Percentiles rank a stretch among this genome's conserved stretches.
Evolutionary conservation across 1,140 invertebrate species (phyloP).

Genomic region (Paralvinella palmiformis): DNA sequence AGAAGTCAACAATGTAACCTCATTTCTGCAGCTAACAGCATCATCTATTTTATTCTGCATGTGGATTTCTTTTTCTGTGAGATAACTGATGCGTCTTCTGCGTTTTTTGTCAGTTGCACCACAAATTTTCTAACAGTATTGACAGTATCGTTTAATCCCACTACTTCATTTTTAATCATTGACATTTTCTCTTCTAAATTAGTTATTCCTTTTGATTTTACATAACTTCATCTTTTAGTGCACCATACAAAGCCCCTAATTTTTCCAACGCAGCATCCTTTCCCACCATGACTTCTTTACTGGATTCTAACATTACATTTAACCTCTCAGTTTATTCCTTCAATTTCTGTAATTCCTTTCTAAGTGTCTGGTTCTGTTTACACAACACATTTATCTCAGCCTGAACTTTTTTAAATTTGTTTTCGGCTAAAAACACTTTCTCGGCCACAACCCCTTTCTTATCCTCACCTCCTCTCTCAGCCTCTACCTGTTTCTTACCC

Average conservation of each 20-base stretch:
- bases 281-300: not conserved
- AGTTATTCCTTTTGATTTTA: not conserved
- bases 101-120: not conserved
- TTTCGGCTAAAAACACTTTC: too few relatives aligned
- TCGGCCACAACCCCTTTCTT: too few relatives aligned
- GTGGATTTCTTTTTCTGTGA: not conserved
- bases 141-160: not conserved
- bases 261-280: not conserved
- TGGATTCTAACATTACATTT: not conserved
- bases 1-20: not conserved
- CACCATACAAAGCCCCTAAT: not conserved
- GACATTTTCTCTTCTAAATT: slow-evolving; percentile 3
- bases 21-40: slow-evolving; percentile 2
- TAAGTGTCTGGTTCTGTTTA: not conserved
- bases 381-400: too few relatives aligned
- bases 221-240: not conserved
- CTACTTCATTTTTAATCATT: not conserved
- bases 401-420: too few relatives aligned
- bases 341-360: not conserved
- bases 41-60: not conserved
- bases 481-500: too few relatives aligned
- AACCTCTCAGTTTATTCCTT: slow-evolving; percentile 1
- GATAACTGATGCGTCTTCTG: not conserved
- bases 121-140: not conserved
- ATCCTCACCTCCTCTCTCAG: too few relatives aligned